Conservation (phyloP, 2,113 vertebrate genomes). For the Oenanthe oenanthe region DNA sequence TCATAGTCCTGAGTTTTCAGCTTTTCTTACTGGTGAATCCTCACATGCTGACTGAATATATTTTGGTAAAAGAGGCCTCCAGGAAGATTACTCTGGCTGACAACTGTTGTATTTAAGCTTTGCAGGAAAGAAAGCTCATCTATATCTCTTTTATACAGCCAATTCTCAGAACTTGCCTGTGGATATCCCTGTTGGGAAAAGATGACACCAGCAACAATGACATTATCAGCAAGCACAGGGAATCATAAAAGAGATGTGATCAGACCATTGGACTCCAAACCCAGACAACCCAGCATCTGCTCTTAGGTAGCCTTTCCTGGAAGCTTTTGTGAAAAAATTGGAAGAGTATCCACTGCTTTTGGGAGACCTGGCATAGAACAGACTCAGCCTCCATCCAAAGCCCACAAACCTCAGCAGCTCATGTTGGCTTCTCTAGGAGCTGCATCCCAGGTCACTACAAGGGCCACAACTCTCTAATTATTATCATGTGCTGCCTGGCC, state of each 20-base stretch:
- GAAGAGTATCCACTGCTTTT: background rate
- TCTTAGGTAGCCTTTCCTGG: background rate
- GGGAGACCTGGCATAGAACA: background rate
- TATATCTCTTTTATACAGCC: background rate
- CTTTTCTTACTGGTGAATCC: background rate
- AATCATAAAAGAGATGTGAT: background rate
- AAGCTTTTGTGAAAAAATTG: background rate
- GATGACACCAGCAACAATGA: background rate
- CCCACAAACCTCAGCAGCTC: background rate
- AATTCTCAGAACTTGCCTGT: background rate
- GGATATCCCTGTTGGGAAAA: background rate
- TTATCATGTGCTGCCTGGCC: background rate
- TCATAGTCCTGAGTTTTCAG: background rate
- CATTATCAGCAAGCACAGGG: background rate
- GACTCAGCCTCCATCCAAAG: background rate
- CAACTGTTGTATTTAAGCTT: background rate
- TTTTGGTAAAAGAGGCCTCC: background rate
- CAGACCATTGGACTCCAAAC: background rate
- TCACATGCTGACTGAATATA: background rate
- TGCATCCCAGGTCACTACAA: background rate
- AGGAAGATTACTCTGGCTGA: background rate
- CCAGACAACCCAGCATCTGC: background rate
- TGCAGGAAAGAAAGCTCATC: background rate
- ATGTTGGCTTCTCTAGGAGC: background rate
- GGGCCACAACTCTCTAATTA: background rate